phyloP scores from a whole-genome alignment of 2,797 vertebrate genomes.

The Glyptemys insculpta region DNA sequence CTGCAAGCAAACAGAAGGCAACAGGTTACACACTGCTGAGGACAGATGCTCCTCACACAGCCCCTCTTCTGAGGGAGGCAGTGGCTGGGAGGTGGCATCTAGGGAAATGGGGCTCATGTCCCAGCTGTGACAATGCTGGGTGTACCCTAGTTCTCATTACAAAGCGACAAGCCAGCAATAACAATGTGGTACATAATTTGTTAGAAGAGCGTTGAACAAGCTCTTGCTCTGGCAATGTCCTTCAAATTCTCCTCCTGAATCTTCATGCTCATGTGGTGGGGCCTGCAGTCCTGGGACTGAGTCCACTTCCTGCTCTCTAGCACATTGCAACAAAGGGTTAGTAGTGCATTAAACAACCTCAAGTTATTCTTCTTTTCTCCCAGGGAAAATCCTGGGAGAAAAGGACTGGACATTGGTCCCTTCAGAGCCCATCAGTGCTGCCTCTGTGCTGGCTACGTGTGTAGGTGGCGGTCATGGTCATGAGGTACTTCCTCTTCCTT shows the following conservation, averaged over 20 bases:
- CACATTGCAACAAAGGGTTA: background rate
- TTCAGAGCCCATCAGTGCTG: background rate
- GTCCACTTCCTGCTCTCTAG: background rate
- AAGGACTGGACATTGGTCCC: background rate
- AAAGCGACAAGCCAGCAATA: too few relatives aligned
- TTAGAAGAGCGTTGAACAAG: too few relatives aligned
- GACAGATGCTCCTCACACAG: background rate
- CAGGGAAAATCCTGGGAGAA: background rate
- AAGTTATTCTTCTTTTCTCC: background rate
- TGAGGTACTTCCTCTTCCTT: background rate
- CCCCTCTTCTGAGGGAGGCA: background rate
- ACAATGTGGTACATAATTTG: too few relatives aligned
- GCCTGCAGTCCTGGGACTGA: background rate
- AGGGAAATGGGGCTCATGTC: too few relatives aligned
- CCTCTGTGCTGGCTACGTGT: background rate
- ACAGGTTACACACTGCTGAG: background rate
- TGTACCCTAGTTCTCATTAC: background rate
- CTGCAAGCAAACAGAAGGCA: conserved; percentile 70
- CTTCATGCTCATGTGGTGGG: background rate
- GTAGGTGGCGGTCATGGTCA: too few relatives aligned
- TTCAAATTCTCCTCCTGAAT: too few relatives aligned
- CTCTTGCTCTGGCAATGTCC: too few relatives aligned
- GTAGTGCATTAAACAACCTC: background rate
- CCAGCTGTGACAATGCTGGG: background rate
- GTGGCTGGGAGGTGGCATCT: background rate